Evolutionary conservation across 2,113 vertebrate species (phyloP), one percentile per base, ranked within the genome.

Genomic region (Lota lota): DNA sequence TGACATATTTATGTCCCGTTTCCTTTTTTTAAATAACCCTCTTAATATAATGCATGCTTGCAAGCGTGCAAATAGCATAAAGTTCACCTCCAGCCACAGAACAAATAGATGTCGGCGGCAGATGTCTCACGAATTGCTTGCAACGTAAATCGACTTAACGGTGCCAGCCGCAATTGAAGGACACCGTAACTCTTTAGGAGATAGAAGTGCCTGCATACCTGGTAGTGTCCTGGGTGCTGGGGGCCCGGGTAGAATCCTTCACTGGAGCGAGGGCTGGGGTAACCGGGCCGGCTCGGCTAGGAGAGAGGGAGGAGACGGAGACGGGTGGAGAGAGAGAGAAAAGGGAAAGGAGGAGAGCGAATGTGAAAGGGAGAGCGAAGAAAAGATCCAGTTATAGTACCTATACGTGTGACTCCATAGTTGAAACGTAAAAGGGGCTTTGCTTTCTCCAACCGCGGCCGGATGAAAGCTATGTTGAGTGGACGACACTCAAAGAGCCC

Each of bases 231-330:
- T 81, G 85, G 80, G 84, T 88, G 87, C 87, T 83, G 87, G 81
- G 64, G 80, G 66, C 72, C 79, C 19, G 97, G 96, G 71, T 95
- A 98, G 85, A 98, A 97, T 0, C 96, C 95, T 88, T 99, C 97
- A 70, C 97, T 99, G 73, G 97, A 98, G 69, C 97, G 93, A 0
- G 97, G 97, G 71, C 97, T 99, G 51, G 97, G 97, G 67, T 99
- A 99, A 16, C 97, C 97, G 22, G 97, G 97, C 84, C 97, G 92
- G 70, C 97, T 99, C 75, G 97, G 97, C 97, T 99, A 76, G 0
- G 28, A 5, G 28, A 28, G 28, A 3, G 28, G 28, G 28, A 28
- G 28, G 28, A 28, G 28, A 28, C 4, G 28, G 7, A 47, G 40
- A 2, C 0, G 12, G 36, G 11, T 1, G 36, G 36, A 40, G 36